Evolutionary conservation across 2,797 vertebrate species (phyloP), one percentile per base, ranked within the genome.

Genomic region (Alectoris magna): DNA sequence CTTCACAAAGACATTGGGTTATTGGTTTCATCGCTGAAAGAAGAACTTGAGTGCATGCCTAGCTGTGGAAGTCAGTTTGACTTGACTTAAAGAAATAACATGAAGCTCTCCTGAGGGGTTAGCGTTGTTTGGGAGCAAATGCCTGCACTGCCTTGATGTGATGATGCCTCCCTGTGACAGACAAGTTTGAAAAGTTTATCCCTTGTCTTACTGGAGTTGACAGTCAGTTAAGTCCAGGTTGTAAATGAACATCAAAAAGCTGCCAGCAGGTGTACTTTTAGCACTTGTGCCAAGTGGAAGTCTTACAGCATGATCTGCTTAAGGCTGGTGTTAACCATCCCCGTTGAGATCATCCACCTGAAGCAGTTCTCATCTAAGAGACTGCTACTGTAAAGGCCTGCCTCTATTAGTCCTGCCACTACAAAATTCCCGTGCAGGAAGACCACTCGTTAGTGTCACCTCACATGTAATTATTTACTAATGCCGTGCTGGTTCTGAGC

Each of bases 201-300:
- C 27, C 51, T 53, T 18, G 27, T 53, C 51, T 53, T 53, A 11
- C 27, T 29, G 51, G 9, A 53, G 27, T 29, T 17, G 31, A 13
- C 24, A 70, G 13, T 4, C 34, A 36, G 1, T 2, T 5, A 68
- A 74, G 55, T 2, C 23, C 71, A 46, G 1, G 14, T 1, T 38
- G 34, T 22, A 73, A 78, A 34, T 3, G 14, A 68, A 68, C 51
- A 38, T 31, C 10, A 49, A 12, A 71, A 74, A 69, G 29, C 39
- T 84, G 12, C 48, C 64, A 17, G 19, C 69, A 19, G 17, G 18
- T 7, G 5, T 5, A 6, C 23, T 27, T 80, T 18, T n/a, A 53
- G 43, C 49, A 27, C 11, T 18, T 62, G 17, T 1, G 1, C 23
- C 2, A 7, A 24, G 34, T 26, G 14, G 59, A 16, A 34, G 18